Evolutionary conservation across 2,888 invertebrate genomes (phyloP), one percentile per base, ranked within the genome.

Genomic region (Encarsia formosa): DNA sequence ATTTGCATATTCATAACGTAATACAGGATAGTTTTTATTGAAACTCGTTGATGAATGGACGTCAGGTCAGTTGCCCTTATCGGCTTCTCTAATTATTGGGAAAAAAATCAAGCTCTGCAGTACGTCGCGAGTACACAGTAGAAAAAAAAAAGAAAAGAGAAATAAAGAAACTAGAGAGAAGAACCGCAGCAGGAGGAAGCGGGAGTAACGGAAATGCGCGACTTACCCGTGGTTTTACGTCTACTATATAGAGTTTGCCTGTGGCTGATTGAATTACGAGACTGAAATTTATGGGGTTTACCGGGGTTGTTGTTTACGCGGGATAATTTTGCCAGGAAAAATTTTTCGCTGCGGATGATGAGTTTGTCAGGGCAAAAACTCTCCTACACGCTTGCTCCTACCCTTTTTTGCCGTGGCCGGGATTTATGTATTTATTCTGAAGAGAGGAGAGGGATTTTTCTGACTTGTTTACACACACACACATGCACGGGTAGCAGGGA

Each of bases 261-360:
- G 48, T 42, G 51, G 51, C 43, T 54, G 57, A 57, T 54, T 57
- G 57, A 57, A 57, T 54, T 57, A 57, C 54, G 54, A 57, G 52
- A 49, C 51, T 54, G 46, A 49, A 49, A 57, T 57, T 57, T 57
- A 57, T 54, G 54, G 44, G 52, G 38, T 45, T 48, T 31, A n/a
- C 19, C 22, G 35, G 26, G 13, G n/a, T 18, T 16, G 23, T 49
- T 56, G 49, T 52, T 52, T 52, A 49, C 47, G 49, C 44, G 52
- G 11, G 19, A 32, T 23, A 8, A 6, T 26, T 29, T 29, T 8
- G 29, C 13, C 13, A 29, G 29, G 8, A 29, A 29, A 29, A 29
- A 13, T 29, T 29, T 13, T 9, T 9, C 13, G 29, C 8, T 8
- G 8, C 29, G 29, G 13, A 13, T 29, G 29, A n/a, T n/a, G n/a